Evolutionary conservation across 1,140 invertebrate genomes (phyloP), one percentile per base, ranked within the genome.

Genomic region (Leptinotarsa defecta): DNA sequence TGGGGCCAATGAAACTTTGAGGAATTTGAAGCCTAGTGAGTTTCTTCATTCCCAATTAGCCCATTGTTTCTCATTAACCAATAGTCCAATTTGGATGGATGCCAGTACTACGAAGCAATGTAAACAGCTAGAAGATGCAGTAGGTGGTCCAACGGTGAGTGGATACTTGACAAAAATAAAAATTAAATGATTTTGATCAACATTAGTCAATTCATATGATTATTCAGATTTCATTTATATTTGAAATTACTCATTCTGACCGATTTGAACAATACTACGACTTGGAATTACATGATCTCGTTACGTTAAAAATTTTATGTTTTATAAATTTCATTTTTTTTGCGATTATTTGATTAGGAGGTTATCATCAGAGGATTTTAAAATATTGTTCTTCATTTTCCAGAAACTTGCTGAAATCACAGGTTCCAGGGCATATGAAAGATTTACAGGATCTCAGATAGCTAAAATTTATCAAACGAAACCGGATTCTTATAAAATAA

Each of bases 1-100:
- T 79, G 93, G 93, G 43, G 91, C 94, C 17, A 87, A 90, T 72
- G 80, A 89, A 19, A 88, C 89, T 0, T 86, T 99, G 2, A 82
- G 86, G 74, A 89, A 86, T 67, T 87, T 98, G 20, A 88, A 94
- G 78, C 87, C 94, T 1, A 88, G 89, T 13, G 91, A 93, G 82
- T 95, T 95, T 84, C 84, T 98, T 19, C 92, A 96, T 86, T 91
- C 94, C 67, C 95, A 98, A 86, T 86, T 98, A 15, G 90, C 90
- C 1, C 88, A 89, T 17, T 89, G 88, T 6, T 99, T 99, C 86
- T 91, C 94, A 15, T 80, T 95, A 2, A 85, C 89, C 1, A 89
- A 95, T 72, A 95, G 95, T n/a, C 97, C 97, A 0, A 91, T 98
- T 43, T 99, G 97, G 97, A 97, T 98, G 96, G 97, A 99, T 86